phyloP scores from a whole-genome alignment of 2,888 invertebrate genomes.

The Neelides folsomi region DNA sequence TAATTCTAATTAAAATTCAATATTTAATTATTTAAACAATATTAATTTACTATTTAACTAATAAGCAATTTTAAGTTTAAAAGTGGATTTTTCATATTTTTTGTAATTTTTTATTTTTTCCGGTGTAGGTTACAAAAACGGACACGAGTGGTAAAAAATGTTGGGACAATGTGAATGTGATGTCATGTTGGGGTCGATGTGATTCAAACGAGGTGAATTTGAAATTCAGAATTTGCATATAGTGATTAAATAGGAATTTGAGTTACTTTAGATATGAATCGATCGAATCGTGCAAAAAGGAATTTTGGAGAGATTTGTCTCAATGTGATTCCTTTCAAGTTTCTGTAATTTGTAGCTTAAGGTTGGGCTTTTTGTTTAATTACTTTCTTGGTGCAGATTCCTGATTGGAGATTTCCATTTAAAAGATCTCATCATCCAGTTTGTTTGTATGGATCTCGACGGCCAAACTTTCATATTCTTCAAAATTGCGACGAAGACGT shows the following conservation, averaged over 20 bases:
- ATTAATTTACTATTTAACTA: too few relatives aligned
- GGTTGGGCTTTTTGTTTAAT: not conserved
- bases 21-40: too few relatives aligned
- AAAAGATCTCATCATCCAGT: slow-evolving; percentile 74
- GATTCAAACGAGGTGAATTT: slow-evolving; percentile 62
- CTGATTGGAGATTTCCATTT: slow-evolving; percentile 79
- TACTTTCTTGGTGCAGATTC: slow-evolving; percentile 45
- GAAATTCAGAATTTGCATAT: not conserved
- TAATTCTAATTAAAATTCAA: slow-evolving; percentile 7
- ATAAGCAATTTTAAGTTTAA: not conserved
- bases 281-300: too few relatives aligned
- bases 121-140: slow-evolving; percentile 39
- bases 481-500: slow-evolving; percentile 63
- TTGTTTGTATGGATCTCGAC: slow-evolving; percentile 61
- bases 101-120: not conserved
- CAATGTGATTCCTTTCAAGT: too few relatives aligned
- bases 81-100: not conserved
- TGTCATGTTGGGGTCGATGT: slow-evolving; percentile 69
- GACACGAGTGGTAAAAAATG: slow-evolving; percentile 54
- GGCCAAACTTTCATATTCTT: slow-evolving; percentile 51
- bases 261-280: too few relatives aligned
- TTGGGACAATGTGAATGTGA: slow-evolving; percentile 60
- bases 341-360: not conserved
- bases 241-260: not conserved
- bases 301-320: too few relatives aligned